phyloP scores from a whole-genome alignment of 2,113 vertebrate species.

The Corydoras maculifer region DNA sequence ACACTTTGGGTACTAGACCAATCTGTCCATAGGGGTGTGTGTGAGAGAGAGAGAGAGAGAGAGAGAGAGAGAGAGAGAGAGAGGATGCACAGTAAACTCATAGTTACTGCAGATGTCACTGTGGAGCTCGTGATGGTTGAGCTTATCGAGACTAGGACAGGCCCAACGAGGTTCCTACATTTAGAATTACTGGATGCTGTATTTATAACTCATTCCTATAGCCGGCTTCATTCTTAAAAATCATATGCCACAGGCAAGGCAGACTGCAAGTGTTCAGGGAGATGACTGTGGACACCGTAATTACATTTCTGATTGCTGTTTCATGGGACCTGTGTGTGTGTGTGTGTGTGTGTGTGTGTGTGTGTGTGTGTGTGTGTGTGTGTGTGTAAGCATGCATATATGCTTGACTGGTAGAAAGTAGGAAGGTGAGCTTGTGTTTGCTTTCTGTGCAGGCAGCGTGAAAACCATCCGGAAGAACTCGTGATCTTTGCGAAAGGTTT shows the following conservation, averaged over 20 bases:
- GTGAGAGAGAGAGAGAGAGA: too few relatives aligned
- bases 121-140: conserved; percentile 16
- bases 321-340: conserved; percentile 25
- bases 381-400: too few relatives aligned
- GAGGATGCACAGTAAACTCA: background rate
- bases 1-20: too few relatives aligned
- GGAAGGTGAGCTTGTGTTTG: too few relatives aligned
- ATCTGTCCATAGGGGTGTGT: too few relatives aligned
- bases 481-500: too few relatives aligned
- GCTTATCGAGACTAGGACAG: conserved; percentile 20
- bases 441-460: too few relatives aligned
- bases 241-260: conserved; percentile 37
- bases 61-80: too few relatives aligned
- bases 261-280: conserved; percentile 29
- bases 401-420: too few relatives aligned
- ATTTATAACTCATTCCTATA: conserved; percentile 36
- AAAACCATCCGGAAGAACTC: too few relatives aligned
- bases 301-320: conserved; percentile 34
- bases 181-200: conserved; percentile 25
- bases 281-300: conserved; percentile 36
- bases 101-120: conserved; percentile 15
- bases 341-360: conserved; percentile 15
- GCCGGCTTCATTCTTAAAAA: conserved; percentile 33
- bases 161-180: conserved; percentile 33
- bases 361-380: conserved; percentile 16